phyloP scores from a whole-genome alignment of 2,888 invertebrate genomes.

The Dromius quadrimaculatus region DNA sequence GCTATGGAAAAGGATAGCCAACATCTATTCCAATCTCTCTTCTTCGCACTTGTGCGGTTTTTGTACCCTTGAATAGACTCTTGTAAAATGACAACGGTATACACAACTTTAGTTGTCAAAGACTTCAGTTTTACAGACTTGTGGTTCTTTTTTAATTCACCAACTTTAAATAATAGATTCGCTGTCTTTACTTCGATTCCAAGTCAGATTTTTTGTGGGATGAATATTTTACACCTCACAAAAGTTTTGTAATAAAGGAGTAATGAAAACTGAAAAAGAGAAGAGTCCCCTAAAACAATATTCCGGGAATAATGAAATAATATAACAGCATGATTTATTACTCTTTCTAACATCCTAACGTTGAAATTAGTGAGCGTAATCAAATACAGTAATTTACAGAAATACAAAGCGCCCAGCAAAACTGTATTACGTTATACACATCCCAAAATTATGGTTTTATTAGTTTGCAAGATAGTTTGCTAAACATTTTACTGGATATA shows the following conservation, averaged over 20 bases:
- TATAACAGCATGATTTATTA: too few species aligned
- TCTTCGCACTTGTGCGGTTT: conserved; percentile 25
- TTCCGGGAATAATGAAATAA: too few species aligned
- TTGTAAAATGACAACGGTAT: conserved; percentile 40
- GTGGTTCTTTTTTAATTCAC: conserved; percentile 3
- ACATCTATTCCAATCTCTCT: conserved; percentile 1
- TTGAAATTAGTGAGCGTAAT: conserved; percentile 28
- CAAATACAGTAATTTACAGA: conserved; percentile 33
- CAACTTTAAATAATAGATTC: conserved; percentile 27
- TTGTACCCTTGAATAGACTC: conserved; percentile 14
- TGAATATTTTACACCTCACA: not conserved
- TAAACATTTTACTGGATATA: too few species aligned
- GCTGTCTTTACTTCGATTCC: conserved; percentile 29
- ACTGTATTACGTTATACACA: too few species aligned
- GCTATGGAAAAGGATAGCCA: not conserved
- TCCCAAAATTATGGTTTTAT: too few species aligned
- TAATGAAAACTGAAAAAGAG: too few species aligned
- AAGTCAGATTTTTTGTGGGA: conserved; percentile 6
- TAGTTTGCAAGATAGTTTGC: too few species aligned
- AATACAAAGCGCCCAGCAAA: conserved; percentile 1
- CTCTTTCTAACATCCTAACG: too few species aligned
- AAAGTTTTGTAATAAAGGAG: not conserved
- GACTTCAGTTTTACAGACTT: conserved; percentile 27
- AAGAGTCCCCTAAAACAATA: too few species aligned
- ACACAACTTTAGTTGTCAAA: conserved; percentile 36